A percentile compares a stretch with the other conserved stretches of the same genome.
phyloP scores from a whole-genome alignment of 2,888 invertebrate genomes.

The Rhagium mordax region DNA sequence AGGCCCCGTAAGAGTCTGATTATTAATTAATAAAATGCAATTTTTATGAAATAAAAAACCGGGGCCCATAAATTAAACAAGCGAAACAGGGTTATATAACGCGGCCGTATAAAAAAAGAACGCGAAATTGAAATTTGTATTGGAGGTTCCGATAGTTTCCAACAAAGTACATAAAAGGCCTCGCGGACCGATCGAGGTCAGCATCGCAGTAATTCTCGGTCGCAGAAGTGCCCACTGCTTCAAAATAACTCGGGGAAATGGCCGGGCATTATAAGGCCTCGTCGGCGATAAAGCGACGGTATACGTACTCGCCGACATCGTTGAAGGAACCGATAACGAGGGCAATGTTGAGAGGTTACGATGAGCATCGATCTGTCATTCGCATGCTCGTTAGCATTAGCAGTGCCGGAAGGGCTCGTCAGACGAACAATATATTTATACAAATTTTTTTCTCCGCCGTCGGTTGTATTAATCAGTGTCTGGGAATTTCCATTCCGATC shows the following conservation, averaged over 20 bases:
- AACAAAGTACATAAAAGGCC: neutral
- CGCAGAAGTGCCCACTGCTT: neutral
- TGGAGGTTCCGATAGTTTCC: neutral
- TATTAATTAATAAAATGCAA: too few relatives aligned
- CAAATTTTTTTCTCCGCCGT: too few relatives aligned
- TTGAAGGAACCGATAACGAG: constrained; percentile 63
- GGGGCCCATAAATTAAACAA: too few relatives aligned
- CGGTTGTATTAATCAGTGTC: too few relatives aligned
- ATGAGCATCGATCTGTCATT: constrained; percentile 16
- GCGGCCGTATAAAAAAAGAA: too few relatives aligned
- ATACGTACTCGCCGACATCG: constrained; percentile 60
- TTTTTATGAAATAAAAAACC: too few relatives aligned
- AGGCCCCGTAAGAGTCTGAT: too few relatives aligned
- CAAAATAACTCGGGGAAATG: neutral
- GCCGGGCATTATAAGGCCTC: neutral
- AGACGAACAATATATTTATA: too few relatives aligned
- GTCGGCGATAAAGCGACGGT: constrained; percentile 49
- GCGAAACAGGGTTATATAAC: too few relatives aligned
- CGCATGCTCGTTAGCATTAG: neutral
- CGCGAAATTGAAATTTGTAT: neutral
- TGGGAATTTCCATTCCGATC: too few relatives aligned
- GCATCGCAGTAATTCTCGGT: neutral
- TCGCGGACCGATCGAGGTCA: neutral
- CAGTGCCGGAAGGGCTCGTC: neutral
- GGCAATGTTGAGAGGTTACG: constrained; percentile 48